Percentiles rank a stretch among this genome's conserved stretches.
Conservation (phyloP, 2,113 vertebrate genomes). For the Dryoscopus gambensis region DNA sequence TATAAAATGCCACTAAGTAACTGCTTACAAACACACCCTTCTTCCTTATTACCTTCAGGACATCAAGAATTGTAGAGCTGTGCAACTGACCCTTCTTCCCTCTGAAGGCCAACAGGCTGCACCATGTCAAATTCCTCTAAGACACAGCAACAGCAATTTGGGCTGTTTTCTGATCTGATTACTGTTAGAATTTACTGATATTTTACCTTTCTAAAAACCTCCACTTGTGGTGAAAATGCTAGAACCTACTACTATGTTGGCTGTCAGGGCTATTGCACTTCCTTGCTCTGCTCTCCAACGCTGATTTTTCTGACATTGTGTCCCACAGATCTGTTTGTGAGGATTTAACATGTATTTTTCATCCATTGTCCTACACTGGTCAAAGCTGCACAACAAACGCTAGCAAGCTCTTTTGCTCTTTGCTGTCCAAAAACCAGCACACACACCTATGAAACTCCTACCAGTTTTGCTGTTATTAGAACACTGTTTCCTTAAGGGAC, state of each 20-base stretch:
- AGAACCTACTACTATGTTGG: background rate
- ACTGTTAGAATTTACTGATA: background rate
- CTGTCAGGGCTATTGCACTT: background rate
- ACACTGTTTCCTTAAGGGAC: background rate
- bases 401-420: background rate
- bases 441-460: background rate
- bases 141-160: background rate
- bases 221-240: background rate
- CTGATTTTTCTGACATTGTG: rapidly evolving
- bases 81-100: background rate
- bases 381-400: background rate
- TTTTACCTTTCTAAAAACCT: background rate
- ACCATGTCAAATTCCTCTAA: background rate
- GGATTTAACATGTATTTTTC: background rate
- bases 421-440: background rate
- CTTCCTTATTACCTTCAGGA: background rate
- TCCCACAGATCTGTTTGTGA: background rate
- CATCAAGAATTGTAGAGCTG: rapidly evolving
- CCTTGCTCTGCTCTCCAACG: background rate
- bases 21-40: background rate
- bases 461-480: background rate
- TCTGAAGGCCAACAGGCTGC: background rate
- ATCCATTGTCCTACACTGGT: background rate
- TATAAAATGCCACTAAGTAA: background rate
- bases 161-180: background rate